phyloP scores from a whole-genome alignment of 92 coral and sea anemone genomes.

The Parazoanthus darwini region DNA sequence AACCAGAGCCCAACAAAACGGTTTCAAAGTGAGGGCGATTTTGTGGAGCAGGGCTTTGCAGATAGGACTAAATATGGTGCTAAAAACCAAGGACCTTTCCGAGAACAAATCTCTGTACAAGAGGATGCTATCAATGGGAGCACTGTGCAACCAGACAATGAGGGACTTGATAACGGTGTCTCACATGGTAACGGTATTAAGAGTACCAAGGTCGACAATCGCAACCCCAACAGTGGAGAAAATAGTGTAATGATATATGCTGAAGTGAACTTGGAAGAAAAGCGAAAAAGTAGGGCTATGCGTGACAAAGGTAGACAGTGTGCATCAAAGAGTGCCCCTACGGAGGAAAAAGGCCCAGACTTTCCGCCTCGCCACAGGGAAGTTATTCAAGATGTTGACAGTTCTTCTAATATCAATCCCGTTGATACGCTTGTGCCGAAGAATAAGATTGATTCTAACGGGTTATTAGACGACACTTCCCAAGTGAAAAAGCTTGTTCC shows the following conservation, averaged over 20 bases:
- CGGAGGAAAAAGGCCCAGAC: background rate
- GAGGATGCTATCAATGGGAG: background rate
- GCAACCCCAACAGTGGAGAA: too few species aligned
- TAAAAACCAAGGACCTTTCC: background rate
- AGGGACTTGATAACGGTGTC: background rate
- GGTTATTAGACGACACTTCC: background rate
- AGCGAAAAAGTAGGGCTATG: slow-evolving; percentile 30
- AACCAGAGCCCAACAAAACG: background rate
- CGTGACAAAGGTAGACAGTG: background rate
- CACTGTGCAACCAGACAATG: background rate
- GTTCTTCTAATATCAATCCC: background rate
- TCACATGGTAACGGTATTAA: background rate
- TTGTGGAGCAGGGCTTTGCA: background rate
- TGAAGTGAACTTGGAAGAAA: slow-evolving; percentile 57
- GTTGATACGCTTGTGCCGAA: background rate
- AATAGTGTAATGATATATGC: slow-evolving; percentile 46
- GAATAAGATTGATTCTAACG: background rate
- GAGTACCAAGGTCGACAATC: background rate
- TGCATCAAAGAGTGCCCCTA: background rate
- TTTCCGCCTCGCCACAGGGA: slow-evolving; percentile 1
- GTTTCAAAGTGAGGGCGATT: background rate
- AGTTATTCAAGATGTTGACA: background rate
- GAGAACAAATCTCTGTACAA: background rate
- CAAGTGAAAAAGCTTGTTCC: background rate
- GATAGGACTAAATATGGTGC: background rate